Conservation (phyloP, 2,888 invertebrate species). For the Sicus ferrugineus region DNA sequence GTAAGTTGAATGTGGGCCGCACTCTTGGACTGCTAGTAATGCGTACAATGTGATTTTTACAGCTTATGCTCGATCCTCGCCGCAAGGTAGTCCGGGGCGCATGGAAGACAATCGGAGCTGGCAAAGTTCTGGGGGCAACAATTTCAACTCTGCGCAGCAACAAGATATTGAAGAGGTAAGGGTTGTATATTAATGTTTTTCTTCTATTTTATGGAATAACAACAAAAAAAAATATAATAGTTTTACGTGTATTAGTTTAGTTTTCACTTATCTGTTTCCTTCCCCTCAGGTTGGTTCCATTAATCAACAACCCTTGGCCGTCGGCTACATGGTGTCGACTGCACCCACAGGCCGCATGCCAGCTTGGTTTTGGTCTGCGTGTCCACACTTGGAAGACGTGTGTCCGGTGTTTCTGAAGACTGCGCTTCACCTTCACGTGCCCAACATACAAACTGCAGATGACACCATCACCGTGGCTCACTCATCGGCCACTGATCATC, state of each 20-base stretch:
- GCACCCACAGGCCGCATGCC: slow-evolving; percentile 94
- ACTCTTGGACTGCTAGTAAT: neutral
- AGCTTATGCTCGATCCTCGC: slow-evolving; percentile 68
- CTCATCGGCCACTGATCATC: slow-evolving; percentile 82
- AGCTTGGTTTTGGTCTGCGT: slow-evolving; percentile 97
- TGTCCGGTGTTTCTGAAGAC: slow-evolving; percentile 95
- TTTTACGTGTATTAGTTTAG: neutral
- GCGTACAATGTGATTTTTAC: slow-evolving; percentile 18
- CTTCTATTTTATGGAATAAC: slow-evolving; percentile 1
- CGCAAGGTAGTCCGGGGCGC: slow-evolving; percentile 68
- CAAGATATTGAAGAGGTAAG: slow-evolving; percentile 63
- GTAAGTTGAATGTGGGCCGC: slow-evolving; percentile 49
- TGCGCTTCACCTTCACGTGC: slow-evolving; percentile 93
- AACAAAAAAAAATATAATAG: neutral
- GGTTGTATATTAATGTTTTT: neutral
- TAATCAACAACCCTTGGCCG: slow-evolving; percentile 96
- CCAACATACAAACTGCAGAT: slow-evolving; percentile 84
- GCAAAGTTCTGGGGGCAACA: slow-evolving; percentile 67
- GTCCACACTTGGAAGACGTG: slow-evolving; percentile 89
- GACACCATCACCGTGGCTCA: slow-evolving; percentile 83
- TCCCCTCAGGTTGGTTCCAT: slow-evolving; percentile 79
- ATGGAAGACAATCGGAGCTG: slow-evolving; percentile 64
- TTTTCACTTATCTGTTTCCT: too few species aligned
- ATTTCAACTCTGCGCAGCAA: slow-evolving; percentile 60
- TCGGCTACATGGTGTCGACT: slow-evolving; percentile 97